Evolutionary conservation across 37 sponge, comb jelly and placozoan species (phyloP).

Genomic region (Mnemiopsis leidyi): DNA sequence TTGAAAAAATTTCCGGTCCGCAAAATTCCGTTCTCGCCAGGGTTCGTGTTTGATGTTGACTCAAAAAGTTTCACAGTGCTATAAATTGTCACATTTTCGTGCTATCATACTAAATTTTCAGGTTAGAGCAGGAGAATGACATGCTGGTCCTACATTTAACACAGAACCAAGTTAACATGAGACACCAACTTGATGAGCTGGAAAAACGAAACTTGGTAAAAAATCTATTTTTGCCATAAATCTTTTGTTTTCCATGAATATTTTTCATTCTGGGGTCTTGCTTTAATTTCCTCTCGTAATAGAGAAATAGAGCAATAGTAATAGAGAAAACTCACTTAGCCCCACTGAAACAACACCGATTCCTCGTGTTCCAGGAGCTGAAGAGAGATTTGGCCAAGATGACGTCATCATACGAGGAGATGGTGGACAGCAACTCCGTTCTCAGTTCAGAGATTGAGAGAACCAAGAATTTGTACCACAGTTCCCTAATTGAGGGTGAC

Average conservation of each 20-base stretch:
- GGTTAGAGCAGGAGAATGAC: constrained; percentile 92
- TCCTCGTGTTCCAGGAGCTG: constrained; percentile 39
- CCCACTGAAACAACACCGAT: too few relatives aligned
- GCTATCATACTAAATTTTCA: neutral
- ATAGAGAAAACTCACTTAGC: too few relatives aligned
- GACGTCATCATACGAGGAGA: constrained; percentile 27
- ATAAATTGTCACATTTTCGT: too few relatives aligned
- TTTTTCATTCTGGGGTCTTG: too few relatives aligned
- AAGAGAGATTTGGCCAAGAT: constrained; percentile 61
- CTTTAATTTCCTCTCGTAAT: too few relatives aligned
- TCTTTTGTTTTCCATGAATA: too few relatives aligned
- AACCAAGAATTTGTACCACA: constrained; percentile 63
- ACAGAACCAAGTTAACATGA: constrained; percentile 78
- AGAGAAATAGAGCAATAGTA: too few relatives aligned
- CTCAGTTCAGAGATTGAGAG: constrained; percentile 20
- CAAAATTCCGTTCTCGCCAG: too few relatives aligned
- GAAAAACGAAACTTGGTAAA: constrained; percentile 59
- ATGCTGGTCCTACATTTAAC: constrained; percentile 86
- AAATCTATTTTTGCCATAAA: too few relatives aligned
- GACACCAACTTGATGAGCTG: constrained; percentile 86
- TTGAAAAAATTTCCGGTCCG: too few relatives aligned
- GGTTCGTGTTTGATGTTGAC: too few relatives aligned
- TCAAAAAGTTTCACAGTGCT: too few relatives aligned
- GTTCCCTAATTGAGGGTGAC: constrained; percentile 56
- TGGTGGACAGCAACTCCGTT: neutral